Percentiles rank a stretch among this genome's conserved stretches.
phyloP scores from a whole-genome alignment of 1,140 invertebrate species.

The Nasonia longicornis region DNA sequence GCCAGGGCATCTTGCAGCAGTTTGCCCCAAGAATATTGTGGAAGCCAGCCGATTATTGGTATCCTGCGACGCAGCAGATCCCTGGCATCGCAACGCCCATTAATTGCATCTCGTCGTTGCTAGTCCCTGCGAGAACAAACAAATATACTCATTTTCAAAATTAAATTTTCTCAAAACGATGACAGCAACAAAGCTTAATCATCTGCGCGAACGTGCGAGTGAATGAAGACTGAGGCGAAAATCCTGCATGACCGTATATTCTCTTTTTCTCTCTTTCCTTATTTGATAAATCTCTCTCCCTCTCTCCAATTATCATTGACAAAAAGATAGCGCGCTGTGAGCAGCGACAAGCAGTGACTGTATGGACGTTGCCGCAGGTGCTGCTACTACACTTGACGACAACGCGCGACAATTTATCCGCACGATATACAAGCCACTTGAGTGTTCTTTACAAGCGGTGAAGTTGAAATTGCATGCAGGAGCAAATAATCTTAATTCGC shows the following conservation, averaged over 20 bases:
- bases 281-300: conserved; percentile 7
- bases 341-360: no score
- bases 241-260: not conserved
- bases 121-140: conserved; percentile 49
- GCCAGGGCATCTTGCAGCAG: conserved; percentile 71
- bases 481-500: no score
- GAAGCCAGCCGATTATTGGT: conserved; percentile 71
- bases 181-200: no score
- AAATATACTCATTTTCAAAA: no score
- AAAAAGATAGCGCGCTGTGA: not conserved
- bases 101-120: conserved; percentile 46
- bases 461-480: no score
- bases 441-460: no score
- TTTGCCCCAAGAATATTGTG: conserved; percentile 67
- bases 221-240: not conserved
- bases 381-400: no score
- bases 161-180: no score
- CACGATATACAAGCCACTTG: no score
- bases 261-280: not conserved
- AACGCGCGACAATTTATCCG: no score
- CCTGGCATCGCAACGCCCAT: conserved; percentile 37
- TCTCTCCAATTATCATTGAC: not conserved
- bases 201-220: not conserved
- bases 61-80: conserved; percentile 59
- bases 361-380: no score